phyloP scores from a whole-genome alignment of 2,888 invertebrate genomes.

The Sesia bembeciformis region DNA sequence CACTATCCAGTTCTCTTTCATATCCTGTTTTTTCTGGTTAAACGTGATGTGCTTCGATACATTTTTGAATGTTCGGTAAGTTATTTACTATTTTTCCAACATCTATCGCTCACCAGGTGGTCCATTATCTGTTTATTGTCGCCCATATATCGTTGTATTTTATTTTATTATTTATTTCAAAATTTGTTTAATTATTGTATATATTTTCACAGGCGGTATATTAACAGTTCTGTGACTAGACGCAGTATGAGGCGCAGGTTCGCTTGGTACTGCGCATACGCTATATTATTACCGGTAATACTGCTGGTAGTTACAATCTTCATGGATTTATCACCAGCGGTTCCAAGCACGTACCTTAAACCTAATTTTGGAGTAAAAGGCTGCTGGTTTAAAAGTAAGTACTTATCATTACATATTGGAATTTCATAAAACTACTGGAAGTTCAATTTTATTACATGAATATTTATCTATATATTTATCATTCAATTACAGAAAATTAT shows the following conservation, averaged over 20 bases:
- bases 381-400: slow-evolving; percentile 78
- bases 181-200: neutral
- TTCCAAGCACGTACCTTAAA: slow-evolving; percentile 74
- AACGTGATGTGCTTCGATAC: slow-evolving; percentile 81
- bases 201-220: slow-evolving; percentile 38
- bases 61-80: slow-evolving; percentile 74
- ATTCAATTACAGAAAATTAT: neutral
- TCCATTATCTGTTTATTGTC: neutral
- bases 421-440: neutral
- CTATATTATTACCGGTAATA: slow-evolving; percentile 66
- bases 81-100: neutral
- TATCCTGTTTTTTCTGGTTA: slow-evolving; percentile 80
- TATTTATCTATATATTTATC: no score
- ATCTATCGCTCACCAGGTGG: neutral
- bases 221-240: slow-evolving; percentile 48
- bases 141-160: neutral
- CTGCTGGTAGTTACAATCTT: slow-evolving; percentile 71
- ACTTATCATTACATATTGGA: neutral
- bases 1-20: slow-evolving; percentile 78
- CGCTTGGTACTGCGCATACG: slow-evolving; percentile 75
- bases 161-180: neutral
- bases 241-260: slow-evolving; percentile 64
- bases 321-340: slow-evolving; percentile 75
- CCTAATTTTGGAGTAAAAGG: slow-evolving; percentile 73
- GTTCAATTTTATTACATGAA: no score